Base-by-base conservation (phyloP, 1,140 invertebrate species). In the Xylocopa sonorina region DNA sequence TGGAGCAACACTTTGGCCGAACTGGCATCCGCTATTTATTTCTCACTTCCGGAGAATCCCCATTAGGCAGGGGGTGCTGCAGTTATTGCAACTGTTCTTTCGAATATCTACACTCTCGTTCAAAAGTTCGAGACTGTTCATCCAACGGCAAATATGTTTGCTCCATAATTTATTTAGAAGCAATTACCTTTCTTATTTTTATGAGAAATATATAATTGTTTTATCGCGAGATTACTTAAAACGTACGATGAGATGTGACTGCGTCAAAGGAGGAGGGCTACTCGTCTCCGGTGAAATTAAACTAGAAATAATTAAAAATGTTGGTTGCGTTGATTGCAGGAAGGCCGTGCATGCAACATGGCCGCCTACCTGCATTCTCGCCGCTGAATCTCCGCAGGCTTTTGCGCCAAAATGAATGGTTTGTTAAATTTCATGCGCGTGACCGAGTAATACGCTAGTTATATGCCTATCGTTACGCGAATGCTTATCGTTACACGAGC, bases 21-120 rank as follows among this genome's bases (percentile, higher is more conserved):
- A 81, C 78, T 82, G 62, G 32, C 68, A 68, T 87, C 86, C 86
- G 77, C 78, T 82, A 79, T 83, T 88, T 76, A 80, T 85, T 77
- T 43, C 50, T 29, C 63, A 27, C 71, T 89, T 88, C 86, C 86
- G 76, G 66, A 80, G 38, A 62, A 41, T 21, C 34, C 6, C 21
- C 14, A 63, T n/a, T 50, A 10, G 5, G 48, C 43, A 50, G 58
- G 32, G 55, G 51, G 32, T 51, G 27, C 63, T 48, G 24, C 24
- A 41, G 18, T 66, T 80, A 34, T 80, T 12, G 7, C 51, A 14
- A 73, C 78, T 18, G 34, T 62, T 18, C 18, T 18, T 41, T 41
- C 46, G 9, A 34, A 27, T 68, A 2, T 9, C 34, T 41, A 14
- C 7, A 14, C 41, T n/a, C 10, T n/a, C 0, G 10, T 12, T 34